A percentile compares a stretch with the other conserved stretches of the same genome.
phyloP scores from a whole-genome alignment of 2,113 vertebrate species.

The Noctilio leporinus region DNA sequence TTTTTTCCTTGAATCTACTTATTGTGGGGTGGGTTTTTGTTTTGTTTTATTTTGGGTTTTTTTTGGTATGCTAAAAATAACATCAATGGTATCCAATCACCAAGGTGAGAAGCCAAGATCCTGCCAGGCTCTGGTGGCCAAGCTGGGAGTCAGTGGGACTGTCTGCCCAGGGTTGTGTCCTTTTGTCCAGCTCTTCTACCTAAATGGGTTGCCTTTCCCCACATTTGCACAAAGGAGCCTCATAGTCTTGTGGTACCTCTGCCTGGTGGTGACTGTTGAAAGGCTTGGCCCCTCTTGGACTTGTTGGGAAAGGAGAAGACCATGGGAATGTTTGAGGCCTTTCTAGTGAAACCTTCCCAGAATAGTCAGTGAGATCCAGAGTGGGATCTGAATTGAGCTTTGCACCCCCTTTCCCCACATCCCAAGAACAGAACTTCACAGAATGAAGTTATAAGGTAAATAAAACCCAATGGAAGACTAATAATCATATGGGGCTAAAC shows the following conservation, averaged over 20 bases:
- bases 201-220: neutral
- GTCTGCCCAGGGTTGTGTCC: neutral
- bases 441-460: neutral
- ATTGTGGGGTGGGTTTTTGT: neutral
- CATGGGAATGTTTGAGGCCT: neutral
- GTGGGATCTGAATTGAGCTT: neutral
- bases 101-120: neutral
- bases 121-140: neutral
- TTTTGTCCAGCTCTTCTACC: neutral
- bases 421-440: neutral
- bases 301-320: neutral
- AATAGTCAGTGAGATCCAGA: neutral
- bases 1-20: neutral
- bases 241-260: neutral
- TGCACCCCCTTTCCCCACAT: neutral
- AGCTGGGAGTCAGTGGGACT: neutral
- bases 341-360: neutral
- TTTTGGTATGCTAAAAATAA: neutral
- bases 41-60: neutral
- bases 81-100: neutral
- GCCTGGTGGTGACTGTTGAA: neutral
- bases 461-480: neutral
- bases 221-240: neutral
- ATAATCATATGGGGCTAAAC: neutral
- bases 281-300: neutral